These are phyloP conservation scores for Synaphobranchus kaupii DNA, from an alignment of 2,797 vertebrate genomes.

Conservation along the genomic window DNA sequence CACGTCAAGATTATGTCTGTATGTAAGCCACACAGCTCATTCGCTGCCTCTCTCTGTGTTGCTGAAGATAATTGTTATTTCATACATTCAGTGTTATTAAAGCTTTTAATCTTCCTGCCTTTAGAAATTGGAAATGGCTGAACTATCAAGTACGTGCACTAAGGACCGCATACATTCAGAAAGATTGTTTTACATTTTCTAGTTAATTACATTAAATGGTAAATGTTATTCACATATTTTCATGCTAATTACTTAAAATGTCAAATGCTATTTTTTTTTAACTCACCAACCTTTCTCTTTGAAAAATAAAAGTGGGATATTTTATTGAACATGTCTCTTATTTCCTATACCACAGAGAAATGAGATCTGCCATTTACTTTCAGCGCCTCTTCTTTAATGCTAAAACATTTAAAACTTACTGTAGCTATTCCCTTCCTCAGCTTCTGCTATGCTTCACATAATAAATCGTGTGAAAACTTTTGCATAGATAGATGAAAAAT, in stretches of 20 bases:
- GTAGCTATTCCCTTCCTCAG: background rate
- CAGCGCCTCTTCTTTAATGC: background rate
- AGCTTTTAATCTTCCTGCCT: background rate
- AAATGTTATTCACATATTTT: slow-evolving; percentile 1
- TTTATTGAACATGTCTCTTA: background rate
- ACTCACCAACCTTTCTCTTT: background rate
- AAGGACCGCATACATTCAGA: background rate
- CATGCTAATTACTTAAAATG: background rate
- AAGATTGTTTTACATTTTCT: background rate
- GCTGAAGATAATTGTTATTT: background rate
- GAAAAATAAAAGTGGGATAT: slow-evolving; percentile 2
- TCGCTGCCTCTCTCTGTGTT: background rate
- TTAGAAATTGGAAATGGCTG: background rate
- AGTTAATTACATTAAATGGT: background rate
- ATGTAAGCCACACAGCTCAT: background rate
- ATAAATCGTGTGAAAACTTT: background rate
- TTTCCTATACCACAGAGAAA: background rate
- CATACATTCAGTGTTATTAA: background rate
- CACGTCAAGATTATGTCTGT: background rate
- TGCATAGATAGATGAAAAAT: background rate
- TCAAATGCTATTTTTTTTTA: background rate
- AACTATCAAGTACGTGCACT: background rate
- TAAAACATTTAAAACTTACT: background rate
- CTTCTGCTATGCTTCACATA: background rate
- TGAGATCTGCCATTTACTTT: background rate